These are phyloP conservation scores for Lasius fuliginosus DNA, from an alignment of 2,888 invertebrate genomes.

Conservation along the genomic window DNA sequence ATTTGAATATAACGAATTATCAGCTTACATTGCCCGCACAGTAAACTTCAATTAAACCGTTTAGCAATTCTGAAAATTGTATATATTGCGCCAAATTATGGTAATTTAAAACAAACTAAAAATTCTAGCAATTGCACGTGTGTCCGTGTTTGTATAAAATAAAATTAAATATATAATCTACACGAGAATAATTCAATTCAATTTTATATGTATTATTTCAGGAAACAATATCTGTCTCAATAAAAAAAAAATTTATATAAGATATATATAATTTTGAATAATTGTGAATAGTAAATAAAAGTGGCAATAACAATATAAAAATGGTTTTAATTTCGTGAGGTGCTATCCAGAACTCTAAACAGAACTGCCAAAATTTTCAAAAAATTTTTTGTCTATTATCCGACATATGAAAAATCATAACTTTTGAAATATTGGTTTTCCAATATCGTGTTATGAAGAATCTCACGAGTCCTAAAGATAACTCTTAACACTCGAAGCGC, in stretches of 20 bases:
- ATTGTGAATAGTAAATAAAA: not conserved
- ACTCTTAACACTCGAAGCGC: too few species aligned
- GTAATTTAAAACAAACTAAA: conserved; percentile 13
- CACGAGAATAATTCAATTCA: not conserved
- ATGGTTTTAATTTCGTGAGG: not conserved
- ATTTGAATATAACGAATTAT: conserved; percentile 44
- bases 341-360: too few species aligned
- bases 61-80: conserved; percentile 27
- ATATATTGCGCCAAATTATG: not conserved
- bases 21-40: conserved; percentile 10
- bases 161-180: conserved; percentile 6
- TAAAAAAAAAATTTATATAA: conserved; percentile 2
- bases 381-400: too few species aligned
- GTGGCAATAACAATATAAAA: not conserved
- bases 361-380: too few species aligned
- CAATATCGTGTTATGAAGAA: too few species aligned
- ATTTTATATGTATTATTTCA: not conserved
- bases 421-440: too few species aligned
- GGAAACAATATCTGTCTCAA: not conserved
- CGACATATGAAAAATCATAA: too few species aligned
- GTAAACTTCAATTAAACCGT: conserved; percentile 16
- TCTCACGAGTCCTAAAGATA: too few species aligned
- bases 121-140: not conserved
- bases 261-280: not conserved
- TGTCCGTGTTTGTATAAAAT: not conserved